Base-by-base conservation (phyloP, 2,797 vertebrate genomes). In the Gephyroberyx darwinii region DNA sequence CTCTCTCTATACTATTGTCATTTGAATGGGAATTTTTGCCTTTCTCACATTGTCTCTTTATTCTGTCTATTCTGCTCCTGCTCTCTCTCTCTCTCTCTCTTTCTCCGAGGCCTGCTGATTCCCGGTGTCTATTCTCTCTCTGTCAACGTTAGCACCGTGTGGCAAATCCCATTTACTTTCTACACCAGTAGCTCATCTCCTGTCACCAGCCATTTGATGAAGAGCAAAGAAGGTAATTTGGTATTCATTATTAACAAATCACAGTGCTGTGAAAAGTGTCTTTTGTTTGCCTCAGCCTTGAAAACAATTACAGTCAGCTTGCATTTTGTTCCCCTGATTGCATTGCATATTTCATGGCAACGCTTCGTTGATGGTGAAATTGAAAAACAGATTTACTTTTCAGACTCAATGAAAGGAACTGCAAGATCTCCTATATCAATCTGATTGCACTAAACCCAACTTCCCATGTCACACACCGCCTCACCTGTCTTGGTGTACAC, bases 161-260 rank as follows among this genome's bases (percentile, higher is more conserved):
- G 82, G 82, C 87, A 85, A 61, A 88, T 85, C 48, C 70, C 73
- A 76, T 88, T 92, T 72, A 76, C 81, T 73, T 85, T 80, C 79
- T 77, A 68, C 71, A 52, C 70, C 60, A 80, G 69, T 65, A 60
- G 45, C 78, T 88, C 81, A 71, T 80, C 80, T 56, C 66, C 82
- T 72, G 80, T 86, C 88, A 82, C 41, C 59, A 22, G 41, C 68
- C 76, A 71, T 82, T 86, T 90, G 76, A 84, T 86, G 78, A 87
- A 65, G 68, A 84, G 75, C 72, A 88, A 86, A 86, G 76, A 77
- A 19, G 52, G 77, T 84, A 82, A 90, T 89, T 86, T 81, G 72
- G 68, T 62, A 68, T 83, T 84, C 78, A 84, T 85, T 81, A 86
- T 86, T 81, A 87, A 80, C 76, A 78, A 85, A 90, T 85, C 78